A percentile compares a stretch with the other conserved stretches of the same genome.
phyloP scores from a whole-genome alignment of 2,113 vertebrate species.

The Silurus glanis region DNA sequence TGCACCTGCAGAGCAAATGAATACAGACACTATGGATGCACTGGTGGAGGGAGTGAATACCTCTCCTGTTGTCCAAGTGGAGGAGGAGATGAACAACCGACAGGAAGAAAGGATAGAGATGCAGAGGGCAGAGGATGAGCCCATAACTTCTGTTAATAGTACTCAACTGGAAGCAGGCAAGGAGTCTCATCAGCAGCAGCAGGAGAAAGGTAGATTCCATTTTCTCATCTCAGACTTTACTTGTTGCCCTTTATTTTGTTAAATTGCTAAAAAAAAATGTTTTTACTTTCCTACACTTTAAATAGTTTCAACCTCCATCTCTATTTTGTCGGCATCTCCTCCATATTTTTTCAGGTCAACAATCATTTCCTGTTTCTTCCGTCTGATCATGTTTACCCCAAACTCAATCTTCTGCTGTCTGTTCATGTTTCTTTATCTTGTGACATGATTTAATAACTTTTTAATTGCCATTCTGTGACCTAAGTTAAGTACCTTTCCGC shows the following conservation, averaged over 20 bases:
- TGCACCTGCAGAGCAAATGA: not conserved
- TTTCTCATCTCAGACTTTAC: constrained; percentile 5
- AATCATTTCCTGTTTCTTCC: not conserved
- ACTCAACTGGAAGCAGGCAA: constrained; percentile 33
- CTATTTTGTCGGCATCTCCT: not conserved
- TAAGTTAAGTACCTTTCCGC: not conserved
- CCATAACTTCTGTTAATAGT: constrained; percentile 25
- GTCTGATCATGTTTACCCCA: not conserved
- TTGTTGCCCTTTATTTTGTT: not conserved
- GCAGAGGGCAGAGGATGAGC: constrained; percentile 5
- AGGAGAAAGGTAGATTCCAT: constrained; percentile 41
- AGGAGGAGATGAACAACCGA: constrained; percentile 10
- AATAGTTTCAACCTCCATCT: not conserved
- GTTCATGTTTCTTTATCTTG: not conserved
- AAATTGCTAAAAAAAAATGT: too few species aligned
- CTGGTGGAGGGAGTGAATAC: constrained; percentile 13
- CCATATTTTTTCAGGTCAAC: not conserved
- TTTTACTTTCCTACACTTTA: not conserved
- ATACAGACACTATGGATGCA: not conserved
- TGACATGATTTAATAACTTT: constrained; percentile 1
- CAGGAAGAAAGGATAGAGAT: constrained; percentile 32
- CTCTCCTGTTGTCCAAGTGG: not conserved
- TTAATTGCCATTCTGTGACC: constrained; percentile 9
- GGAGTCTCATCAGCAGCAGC: constrained; percentile 32
- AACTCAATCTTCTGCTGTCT: not conserved